Conservation (phyloP, 2,113 vertebrate genomes). For the Ochotona princeps region DNA sequence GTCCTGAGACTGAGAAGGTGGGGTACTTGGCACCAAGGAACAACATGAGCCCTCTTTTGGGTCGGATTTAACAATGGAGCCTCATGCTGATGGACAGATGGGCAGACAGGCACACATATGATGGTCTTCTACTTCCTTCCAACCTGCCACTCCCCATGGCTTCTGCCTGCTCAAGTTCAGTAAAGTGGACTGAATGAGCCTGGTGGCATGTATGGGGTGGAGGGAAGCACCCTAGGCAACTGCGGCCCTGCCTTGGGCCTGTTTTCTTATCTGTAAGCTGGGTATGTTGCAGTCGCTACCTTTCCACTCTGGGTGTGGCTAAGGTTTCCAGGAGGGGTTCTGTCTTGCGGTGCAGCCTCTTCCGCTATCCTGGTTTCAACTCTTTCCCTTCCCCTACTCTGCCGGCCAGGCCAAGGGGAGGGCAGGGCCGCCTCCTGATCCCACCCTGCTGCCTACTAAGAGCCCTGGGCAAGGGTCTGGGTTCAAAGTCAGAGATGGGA, state of each 20-base stretch:
- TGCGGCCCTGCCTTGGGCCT: neutral
- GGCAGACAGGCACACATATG: accelerated
- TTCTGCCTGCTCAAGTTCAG: neutral
- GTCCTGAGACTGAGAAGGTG: neutral
- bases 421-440: too few species aligned
- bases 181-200: neutral
- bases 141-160: too few species aligned
- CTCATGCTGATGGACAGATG: neutral
- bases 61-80: neutral
- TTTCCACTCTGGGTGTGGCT: accelerated
- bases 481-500: neutral
- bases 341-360: neutral
- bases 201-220: too few species aligned
- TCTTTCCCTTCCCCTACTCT: neutral
- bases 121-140: neutral
- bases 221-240: accelerated
- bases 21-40: neutral
- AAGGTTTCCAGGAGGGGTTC: neutral
- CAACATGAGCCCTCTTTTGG: too few species aligned
- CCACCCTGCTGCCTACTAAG: neutral
- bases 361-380: neutral
- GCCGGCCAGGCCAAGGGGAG: neutral
- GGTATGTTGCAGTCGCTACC: too few species aligned
- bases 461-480: neutral
- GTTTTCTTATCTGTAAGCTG: neutral